Evolutionary conservation across 2,113 vertebrate species (phyloP), one percentile per base, ranked within the genome.

Genomic region (Varanus salvator): DNA sequence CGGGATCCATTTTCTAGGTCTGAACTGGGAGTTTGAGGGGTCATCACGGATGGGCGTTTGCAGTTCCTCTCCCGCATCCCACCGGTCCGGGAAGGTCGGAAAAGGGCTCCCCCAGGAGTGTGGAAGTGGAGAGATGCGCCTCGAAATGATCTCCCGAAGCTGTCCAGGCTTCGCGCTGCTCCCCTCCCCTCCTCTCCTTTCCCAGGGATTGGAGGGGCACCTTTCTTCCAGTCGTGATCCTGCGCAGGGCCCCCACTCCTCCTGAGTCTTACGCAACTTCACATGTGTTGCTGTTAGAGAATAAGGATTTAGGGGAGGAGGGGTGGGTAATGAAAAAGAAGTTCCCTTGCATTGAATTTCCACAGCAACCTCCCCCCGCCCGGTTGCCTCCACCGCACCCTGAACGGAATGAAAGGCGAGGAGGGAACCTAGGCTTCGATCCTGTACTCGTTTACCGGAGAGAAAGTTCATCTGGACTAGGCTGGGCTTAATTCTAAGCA

Each of bases 201-300:
- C 89, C 50, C 31, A 75, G 68, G 0, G 84, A 81, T n/a, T 23
- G 77, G 88, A 6, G 86, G n/a, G 34, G 87, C 88, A 86, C 75
- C 92, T 91, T 95, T 94, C 93, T 89, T 85, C 87, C 86, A 54
- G 91, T 91, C 90, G 75, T 11, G 34, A 68, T 68, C 85, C 88
- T 60, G 91, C 64, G 78, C 94, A 95, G 72, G 95, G 25, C 52
- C 77, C 71, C 93, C 38, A 44, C 80, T 64, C 80, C 84, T 89
- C 90, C 15, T 31, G 29, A 89, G 85, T 3, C 88, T 95, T 64
- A 90, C 93, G 92, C 93, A 81, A 88, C 92, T 19, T n/a, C 85
- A 90, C 91, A 94, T 94, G 90, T 96, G 95, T 93, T 94, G 95
- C 95, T 38, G 95, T 94, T 96, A 91, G 14, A 95, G 93, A 96